phyloP scores from a whole-genome alignment of 2,113 vertebrate genomes.

The Tyto alba region DNA sequence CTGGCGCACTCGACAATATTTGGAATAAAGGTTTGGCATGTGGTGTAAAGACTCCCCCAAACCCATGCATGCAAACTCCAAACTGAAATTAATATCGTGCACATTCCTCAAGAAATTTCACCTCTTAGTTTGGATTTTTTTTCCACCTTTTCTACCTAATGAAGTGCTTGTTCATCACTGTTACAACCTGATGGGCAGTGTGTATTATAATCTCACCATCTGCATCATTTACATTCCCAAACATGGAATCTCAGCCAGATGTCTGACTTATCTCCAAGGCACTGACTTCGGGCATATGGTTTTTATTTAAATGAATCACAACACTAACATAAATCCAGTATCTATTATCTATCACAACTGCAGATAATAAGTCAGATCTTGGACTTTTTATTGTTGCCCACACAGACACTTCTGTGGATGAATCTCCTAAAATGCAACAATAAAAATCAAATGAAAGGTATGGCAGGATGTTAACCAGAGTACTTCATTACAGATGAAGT shows the following conservation, averaged over 20 bases:
- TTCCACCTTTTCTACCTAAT: background rate
- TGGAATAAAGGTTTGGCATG: background rate
- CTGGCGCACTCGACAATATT: background rate
- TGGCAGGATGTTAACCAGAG: background rate
- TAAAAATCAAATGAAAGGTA: background rate
- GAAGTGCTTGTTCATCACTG: slow-evolving; percentile 4
- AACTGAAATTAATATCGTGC: background rate
- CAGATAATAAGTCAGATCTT: slow-evolving; percentile 11
- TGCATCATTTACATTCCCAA: slow-evolving; percentile 47
- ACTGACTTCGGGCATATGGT: slow-evolving; percentile 23
- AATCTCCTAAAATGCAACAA: background rate
- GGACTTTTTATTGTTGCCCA: background rate
- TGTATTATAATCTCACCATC: slow-evolving; percentile 27
- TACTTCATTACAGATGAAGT: background rate
- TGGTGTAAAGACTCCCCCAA: background rate
- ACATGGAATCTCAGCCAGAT: slow-evolving; percentile 34
- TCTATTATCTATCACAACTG: slow-evolving; percentile 16
- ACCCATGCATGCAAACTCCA: background rate
- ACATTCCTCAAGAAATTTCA: background rate
- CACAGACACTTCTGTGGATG: background rate
- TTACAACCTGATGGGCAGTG: background rate
- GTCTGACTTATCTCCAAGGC: slow-evolving; percentile 44
- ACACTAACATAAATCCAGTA: slow-evolving; percentile 16
- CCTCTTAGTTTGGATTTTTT: background rate
- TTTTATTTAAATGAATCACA: slow-evolving; percentile 59